Evolutionary conservation across 1,140 invertebrate species (phyloP).

Genomic region (Doryteuthis pealeii): DNA sequence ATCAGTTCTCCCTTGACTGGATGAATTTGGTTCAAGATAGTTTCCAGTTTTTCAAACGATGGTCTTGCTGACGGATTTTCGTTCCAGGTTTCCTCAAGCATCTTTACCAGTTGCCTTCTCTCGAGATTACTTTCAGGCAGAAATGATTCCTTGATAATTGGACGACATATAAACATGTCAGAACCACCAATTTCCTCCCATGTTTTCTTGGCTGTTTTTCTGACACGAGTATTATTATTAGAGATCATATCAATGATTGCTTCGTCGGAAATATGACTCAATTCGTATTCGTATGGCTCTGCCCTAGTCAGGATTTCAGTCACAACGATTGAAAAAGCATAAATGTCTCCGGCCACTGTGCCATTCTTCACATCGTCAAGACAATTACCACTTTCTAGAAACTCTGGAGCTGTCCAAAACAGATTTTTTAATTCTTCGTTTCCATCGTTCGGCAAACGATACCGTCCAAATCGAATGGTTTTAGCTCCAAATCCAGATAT

Average conservation of each 20-base stretch:
- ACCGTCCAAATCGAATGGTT: background rate
- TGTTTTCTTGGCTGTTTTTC: background rate
- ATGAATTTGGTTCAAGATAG: conserved; percentile 14
- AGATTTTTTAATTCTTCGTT: conserved; percentile 24
- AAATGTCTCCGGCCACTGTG: conserved; percentile 87
- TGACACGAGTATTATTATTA: conserved; percentile 25
- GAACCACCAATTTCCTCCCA: background rate
- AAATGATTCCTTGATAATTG: background rate
- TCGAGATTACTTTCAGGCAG: conserved; percentile 7
- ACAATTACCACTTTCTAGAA: conserved; percentile 66
- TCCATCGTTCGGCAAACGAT: conserved; percentile 13
- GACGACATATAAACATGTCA: background rate
- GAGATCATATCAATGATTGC: conserved; percentile 25
- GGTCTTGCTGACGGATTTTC: conserved; percentile 22
- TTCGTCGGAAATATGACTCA: conserved; percentile 15
- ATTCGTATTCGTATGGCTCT: conserved; percentile 29
- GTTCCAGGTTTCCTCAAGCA: conserved; percentile 25
- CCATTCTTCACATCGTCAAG: conserved; percentile 61
- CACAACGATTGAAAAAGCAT: conserved; percentile 65
- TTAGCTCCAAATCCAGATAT: background rate
- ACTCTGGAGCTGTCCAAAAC: conserved; percentile 90
- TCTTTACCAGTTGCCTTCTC: background rate
- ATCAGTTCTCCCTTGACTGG: no score
- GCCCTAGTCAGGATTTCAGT: conserved; percentile 29
- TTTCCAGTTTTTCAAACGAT: conserved; percentile 24